Conservation (phyloP, 2,888 invertebrate species). For the Epiblema foenella region DNA sequence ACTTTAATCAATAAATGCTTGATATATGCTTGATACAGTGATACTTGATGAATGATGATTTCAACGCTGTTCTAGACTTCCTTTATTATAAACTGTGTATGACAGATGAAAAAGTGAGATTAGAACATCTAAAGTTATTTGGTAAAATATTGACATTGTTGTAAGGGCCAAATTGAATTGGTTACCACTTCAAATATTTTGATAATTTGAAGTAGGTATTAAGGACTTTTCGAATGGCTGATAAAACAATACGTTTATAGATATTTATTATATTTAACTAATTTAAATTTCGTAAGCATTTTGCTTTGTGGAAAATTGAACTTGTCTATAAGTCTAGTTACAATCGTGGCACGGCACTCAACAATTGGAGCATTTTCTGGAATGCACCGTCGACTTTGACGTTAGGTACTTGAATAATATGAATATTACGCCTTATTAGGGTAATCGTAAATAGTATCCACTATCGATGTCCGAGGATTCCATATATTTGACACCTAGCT, state of each 20-base stretch:
- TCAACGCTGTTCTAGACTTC: neutral
- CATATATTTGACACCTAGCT: no score
- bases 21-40: neutral
- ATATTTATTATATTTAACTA: neutral
- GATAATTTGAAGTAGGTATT: slow-evolving; percentile 1
- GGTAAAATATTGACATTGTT: slow-evolving; percentile 34
- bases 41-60: neutral
- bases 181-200: neutral
- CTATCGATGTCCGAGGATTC: no score
- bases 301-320: neutral
- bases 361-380: no score
- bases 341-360: no score
- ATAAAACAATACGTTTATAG: neutral
- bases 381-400: no score
- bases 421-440: no score
- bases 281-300: neutral
- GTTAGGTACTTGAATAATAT: no score
- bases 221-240: neutral
- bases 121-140: slow-evolving; percentile 56
- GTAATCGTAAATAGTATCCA: no score
- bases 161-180: slow-evolving; percentile 42
- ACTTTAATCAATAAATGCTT: neutral
- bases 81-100: slow-evolving; percentile 56
- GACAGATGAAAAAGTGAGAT: slow-evolving; percentile 70
- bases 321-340: no score